phyloP scores from a whole-genome alignment of 2,888 invertebrate genomes.

The Empis stercorea region DNA sequence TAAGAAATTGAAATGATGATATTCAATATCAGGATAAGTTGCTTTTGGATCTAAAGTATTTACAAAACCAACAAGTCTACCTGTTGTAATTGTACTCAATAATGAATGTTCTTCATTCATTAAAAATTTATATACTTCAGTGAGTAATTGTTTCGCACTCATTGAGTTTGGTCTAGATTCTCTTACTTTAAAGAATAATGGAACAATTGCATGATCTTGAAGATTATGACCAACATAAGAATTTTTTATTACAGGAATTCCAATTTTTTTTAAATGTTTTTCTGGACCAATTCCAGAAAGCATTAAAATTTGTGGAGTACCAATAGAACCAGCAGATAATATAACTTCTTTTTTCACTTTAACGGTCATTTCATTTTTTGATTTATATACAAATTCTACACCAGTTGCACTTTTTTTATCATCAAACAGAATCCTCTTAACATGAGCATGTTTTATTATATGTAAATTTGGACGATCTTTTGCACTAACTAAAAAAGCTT shows the following conservation, averaged over 20 bases:
- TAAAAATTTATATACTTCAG: slow-evolving; percentile 31
- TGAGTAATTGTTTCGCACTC: slow-evolving; percentile 9
- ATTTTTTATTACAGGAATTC: slow-evolving; percentile 17
- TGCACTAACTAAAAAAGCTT: slow-evolving; percentile 41
- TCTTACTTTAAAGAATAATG: slow-evolving; percentile 27
- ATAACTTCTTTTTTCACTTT: slow-evolving; percentile 16
- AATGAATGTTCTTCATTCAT: slow-evolving; percentile 21
- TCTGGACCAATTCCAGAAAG: slow-evolving; percentile 20
- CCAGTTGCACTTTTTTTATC: slow-evolving; percentile 33
- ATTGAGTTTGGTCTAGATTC: slow-evolving; percentile 6
- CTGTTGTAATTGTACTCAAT: slow-evolving; percentile 21
- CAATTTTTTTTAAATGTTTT: slow-evolving; percentile 12
- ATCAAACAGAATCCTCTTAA: slow-evolving; percentile 39
- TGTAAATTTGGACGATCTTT: slow-evolving; percentile 32
- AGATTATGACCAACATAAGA: slow-evolving; percentile 53
- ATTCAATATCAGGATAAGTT: slow-evolving; percentile 36
- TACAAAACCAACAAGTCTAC: slow-evolving; percentile 39
- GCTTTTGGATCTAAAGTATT: slow-evolving; percentile 34
- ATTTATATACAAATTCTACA: slow-evolving; percentile 32
- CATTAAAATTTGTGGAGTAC: slow-evolving; percentile 29
- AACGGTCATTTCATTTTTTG: slow-evolving; percentile 20
- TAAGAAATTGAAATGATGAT: slow-evolving; percentile 32
- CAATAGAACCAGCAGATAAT: slow-evolving; percentile 23
- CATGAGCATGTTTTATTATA: slow-evolving; percentile 39
- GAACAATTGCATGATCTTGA: slow-evolving; percentile 58